phyloP scores from a whole-genome alignment of 2,888 invertebrate genomes.

The Dicroscelio sp. region DNA sequence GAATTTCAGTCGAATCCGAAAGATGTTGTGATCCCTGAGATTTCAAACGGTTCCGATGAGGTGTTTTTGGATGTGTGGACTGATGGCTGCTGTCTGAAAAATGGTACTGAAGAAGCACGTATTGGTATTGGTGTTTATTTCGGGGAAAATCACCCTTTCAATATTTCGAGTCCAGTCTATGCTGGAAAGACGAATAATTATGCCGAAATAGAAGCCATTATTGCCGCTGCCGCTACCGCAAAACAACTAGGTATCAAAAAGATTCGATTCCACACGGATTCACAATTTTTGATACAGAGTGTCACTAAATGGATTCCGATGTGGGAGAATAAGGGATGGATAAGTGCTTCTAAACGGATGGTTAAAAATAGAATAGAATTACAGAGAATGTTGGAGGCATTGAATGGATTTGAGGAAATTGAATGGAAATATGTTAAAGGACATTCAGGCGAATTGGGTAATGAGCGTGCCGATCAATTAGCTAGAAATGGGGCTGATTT shows the following conservation, averaged over 20 bases:
- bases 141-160: not conserved
- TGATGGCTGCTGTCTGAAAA: conserved; percentile 1
- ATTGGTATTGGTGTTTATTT: conserved; percentile 4
- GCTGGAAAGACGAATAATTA: not conserved
- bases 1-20: too few relatives aligned
- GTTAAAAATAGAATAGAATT: conserved; percentile 30
- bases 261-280: conserved; percentile 30
- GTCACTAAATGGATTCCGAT: conserved; percentile 18
- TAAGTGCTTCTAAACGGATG: not conserved
- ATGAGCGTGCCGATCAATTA: not conserved
- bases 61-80: not conserved
- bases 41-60: too few relatives aligned
- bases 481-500: not conserved
- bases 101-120: not conserved
- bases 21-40: too few relatives aligned
- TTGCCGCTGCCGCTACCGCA: not conserved
- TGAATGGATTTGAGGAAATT: not conserved
- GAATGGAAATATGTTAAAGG: conserved; percentile 29
- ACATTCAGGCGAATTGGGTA: not conserved
- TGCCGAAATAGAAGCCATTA: not conserved
- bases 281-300: not conserved
- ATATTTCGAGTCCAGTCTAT: not conserved
- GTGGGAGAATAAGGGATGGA: conserved; percentile 23
- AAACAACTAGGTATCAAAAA: not conserved
- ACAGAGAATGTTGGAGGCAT: not conserved